A percentile compares a stretch with the other conserved stretches of the same genome.
Conservation (phyloP, 2,113 vertebrate species). For the Gallinago undulata region DNA sequence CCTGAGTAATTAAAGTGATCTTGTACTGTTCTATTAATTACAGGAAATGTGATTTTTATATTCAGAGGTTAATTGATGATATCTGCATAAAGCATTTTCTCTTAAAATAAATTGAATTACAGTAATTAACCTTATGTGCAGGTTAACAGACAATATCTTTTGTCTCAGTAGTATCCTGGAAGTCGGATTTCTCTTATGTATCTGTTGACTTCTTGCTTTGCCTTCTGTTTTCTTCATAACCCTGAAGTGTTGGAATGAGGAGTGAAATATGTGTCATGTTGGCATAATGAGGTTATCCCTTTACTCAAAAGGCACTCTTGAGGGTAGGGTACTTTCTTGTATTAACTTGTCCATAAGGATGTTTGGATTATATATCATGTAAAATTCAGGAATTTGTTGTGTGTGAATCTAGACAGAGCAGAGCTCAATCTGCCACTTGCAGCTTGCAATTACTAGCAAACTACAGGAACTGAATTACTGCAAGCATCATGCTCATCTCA, state of each 20-base stretch:
- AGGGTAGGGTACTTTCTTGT: not conserved
- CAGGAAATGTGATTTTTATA: slow-evolving; percentile 34
- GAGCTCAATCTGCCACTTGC: not conserved
- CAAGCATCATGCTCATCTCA: not conserved
- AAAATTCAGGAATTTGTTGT: not conserved
- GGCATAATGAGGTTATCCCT: not conserved
- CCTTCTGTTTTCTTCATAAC: not conserved
- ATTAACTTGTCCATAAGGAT: not conserved
- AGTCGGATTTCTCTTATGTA: not conserved
- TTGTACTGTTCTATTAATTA: slow-evolving; percentile 56
- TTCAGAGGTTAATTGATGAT: slow-evolving; percentile 46
- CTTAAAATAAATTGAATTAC: slow-evolving; percentile 20
- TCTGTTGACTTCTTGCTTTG: not conserved
- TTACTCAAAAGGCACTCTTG: not conserved
- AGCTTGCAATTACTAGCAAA: not conserved
- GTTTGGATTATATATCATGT: not conserved
- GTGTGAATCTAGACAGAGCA: not conserved
- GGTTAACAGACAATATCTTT: slow-evolving; percentile 12
- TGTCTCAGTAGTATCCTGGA: not conserved
- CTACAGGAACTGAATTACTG: not conserved
- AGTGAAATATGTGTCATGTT: not conserved
- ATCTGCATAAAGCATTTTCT: slow-evolving; percentile 12
- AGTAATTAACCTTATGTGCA: slow-evolving; percentile 34
- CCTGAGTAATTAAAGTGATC: slow-evolving; percentile 44
- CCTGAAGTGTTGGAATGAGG: not conserved